Evolutionary conservation across 2,888 invertebrate species (phyloP), one percentile per base, ranked within the genome.

Genomic region (Synanthedon tipuliformis): DNA sequence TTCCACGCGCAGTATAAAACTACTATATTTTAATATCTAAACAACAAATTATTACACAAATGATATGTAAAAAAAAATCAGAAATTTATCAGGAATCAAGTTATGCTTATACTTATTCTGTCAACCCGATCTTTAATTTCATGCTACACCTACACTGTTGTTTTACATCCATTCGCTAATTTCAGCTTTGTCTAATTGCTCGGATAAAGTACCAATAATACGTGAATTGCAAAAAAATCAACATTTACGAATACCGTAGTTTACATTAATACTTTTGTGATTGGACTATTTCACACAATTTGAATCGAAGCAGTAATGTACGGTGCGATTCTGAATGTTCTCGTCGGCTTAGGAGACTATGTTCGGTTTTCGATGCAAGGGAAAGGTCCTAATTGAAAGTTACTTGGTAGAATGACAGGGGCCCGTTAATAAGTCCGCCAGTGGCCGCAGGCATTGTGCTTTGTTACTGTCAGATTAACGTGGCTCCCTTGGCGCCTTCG

Each of bases 381-480:
- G 16, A 49, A 49, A 49, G 49, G 61, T 62, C 59, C 69, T 73
- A 73, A 73, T 75, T 74, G 74, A 72, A 74, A 71, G 69, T 73
- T 73, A 71, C 68, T 67, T 61, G 65, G 59, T 55, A 62, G 68
- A 71, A 68, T 73, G 72, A 72, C 73, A 72, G 65, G 66, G 73
- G 70, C 61, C 68, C 67, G 72, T 71, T 73, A 74, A 72, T 71
- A 73, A 72, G 71, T 68, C 68, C 61, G 61, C 58, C 58, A 56
- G 59, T 57, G 63, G 65, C 67, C 63, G 57, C 62, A 60, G 61
- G 65, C 66, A 62, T 63, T 71, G 68, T 67, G 69, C 71, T 72
- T 66, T 69, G 72, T 76, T 71, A 59, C 64, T 76, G 75, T 75
- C 75, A 70, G 75, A 75, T 75, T 75, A 75, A 63, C 69, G 63